phyloP scores from a whole-genome alignment of 2,797 vertebrate species.

The Zenarchopterus dispar region DNA sequence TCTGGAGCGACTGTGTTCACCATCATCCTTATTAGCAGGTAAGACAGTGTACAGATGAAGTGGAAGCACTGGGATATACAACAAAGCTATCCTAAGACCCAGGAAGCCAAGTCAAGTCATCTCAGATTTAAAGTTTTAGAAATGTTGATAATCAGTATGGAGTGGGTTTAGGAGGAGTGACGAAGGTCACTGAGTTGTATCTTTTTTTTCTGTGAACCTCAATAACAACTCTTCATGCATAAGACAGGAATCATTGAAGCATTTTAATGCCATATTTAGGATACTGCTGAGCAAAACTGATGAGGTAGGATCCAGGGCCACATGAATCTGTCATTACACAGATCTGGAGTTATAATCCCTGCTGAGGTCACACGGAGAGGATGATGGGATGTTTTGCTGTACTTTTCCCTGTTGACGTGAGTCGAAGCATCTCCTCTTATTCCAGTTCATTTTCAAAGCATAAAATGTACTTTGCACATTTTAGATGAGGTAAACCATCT shows the following conservation, averaged over 20 bases:
- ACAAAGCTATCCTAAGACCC: slow-evolving; percentile 16
- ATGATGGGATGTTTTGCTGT: slow-evolving; percentile 64
- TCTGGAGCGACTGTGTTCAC: slow-evolving; percentile 72
- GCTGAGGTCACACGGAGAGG: slow-evolving; percentile 54
- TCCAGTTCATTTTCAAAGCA: slow-evolving; percentile 50
- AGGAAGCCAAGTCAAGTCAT: slow-evolving; percentile 28
- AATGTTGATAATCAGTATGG: slow-evolving; percentile 2
- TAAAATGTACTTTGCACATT: slow-evolving; percentile 49
- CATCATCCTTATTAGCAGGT: slow-evolving; percentile 83
- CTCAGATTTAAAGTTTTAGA: slow-evolving; percentile 43
- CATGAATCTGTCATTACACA: slow-evolving; percentile 38
- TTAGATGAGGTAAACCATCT: slow-evolving; percentile 45
- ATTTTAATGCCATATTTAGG: slow-evolving; percentile 27
- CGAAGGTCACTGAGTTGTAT: background rate
- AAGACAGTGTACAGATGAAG: slow-evolving; percentile 47
- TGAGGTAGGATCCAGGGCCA: slow-evolving; percentile 46
- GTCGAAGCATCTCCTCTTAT: slow-evolving; percentile 38
- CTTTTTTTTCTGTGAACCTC: slow-evolving; percentile 27
- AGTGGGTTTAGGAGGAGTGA: slow-evolving; percentile 10
- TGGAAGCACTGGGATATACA: slow-evolving; percentile 26
- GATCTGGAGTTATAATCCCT: slow-evolving; percentile 59
- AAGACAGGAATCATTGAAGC: slow-evolving; percentile 19
- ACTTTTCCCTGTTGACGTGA: slow-evolving; percentile 47
- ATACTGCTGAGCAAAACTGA: slow-evolving; percentile 45
- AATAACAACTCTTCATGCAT: slow-evolving; percentile 26